phyloP scores from a whole-genome alignment of 2,113 vertebrate genomes.

The Halcyon senegalensis region DNA sequence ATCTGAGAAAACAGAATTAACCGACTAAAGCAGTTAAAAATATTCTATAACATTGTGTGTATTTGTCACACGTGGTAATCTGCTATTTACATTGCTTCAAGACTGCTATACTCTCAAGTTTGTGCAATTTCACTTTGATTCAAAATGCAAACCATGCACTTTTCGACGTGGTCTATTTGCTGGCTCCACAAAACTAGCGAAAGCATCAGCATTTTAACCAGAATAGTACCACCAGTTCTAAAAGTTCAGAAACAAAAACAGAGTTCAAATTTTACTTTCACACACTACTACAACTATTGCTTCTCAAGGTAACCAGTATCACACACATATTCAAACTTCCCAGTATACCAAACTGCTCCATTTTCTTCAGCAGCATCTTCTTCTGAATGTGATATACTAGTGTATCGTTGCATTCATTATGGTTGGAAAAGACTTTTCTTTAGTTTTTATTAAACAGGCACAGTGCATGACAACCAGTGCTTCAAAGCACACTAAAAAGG shows the following conservation, averaged over 20 bases:
- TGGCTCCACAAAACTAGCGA: not conserved
- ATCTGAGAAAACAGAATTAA: not conserved
- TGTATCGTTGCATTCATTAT: not conserved
- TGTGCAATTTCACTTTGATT: not conserved
- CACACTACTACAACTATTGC: fast-evolving
- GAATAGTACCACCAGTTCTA: not conserved
- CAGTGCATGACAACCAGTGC: not conserved
- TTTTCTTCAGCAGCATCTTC: not conserved
- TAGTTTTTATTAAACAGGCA: not conserved
- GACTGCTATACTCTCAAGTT: not conserved
- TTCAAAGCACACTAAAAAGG: not conserved
- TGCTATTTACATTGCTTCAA: not conserved
- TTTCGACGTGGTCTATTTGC: not conserved
- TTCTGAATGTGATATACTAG: not conserved
- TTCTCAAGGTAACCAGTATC: not conserved
- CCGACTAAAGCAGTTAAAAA: not conserved
- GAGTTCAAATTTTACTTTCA: not conserved
- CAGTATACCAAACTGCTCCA: not conserved
- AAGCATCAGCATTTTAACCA: not conserved
- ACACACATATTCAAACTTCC: not conserved
- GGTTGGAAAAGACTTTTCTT: not conserved
- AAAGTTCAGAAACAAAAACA: not conserved
- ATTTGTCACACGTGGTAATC: not conserved
- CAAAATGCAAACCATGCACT: not conserved
- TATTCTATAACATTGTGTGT: not conserved